phyloP scores from a whole-genome alignment of 2,797 vertebrate species.

The Valencia hispanica region DNA sequence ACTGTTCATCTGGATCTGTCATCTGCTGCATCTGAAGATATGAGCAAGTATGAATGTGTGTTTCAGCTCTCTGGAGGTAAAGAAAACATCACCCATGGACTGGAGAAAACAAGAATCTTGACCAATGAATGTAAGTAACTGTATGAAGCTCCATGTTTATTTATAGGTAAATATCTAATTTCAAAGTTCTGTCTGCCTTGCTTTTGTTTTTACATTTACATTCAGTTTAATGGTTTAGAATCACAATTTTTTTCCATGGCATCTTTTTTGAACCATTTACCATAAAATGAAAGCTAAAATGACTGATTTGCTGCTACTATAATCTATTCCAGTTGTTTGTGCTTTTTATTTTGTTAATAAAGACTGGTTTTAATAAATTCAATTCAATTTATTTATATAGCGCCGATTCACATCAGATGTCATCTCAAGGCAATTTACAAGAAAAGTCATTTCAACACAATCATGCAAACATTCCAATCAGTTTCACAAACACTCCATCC shows the following conservation, averaged over 20 bases:
- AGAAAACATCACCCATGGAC: conserved; percentile 4
- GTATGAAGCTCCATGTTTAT: not conserved
- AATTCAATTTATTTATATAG: no score
- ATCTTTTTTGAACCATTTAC: not conserved
- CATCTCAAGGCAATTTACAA: no score
- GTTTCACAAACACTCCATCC: no score
- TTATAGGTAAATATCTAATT: not conserved
- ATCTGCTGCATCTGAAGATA: not conserved
- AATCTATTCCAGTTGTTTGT: not conserved
- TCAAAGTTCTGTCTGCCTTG: not conserved
- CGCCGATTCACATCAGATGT: no score
- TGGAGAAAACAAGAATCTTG: conserved; percentile 16
- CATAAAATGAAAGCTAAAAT: not conserved
- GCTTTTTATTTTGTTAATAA: not conserved
- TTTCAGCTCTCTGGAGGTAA: conserved; percentile 47
- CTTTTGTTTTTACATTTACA: not conserved
- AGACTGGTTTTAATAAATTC: not conserved
- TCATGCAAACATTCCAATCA: no score
- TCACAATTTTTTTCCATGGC: not conserved
- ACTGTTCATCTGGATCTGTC: not conserved
- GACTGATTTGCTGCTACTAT: not conserved
- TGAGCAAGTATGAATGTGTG: conserved; percentile 43
- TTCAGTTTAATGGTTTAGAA: not conserved
- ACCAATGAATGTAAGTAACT: not conserved
- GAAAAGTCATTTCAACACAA: no score